A percentile compares a stretch with the other conserved stretches of the same genome.
Conservation (phyloP, 2,888 invertebrate species). For the Stenichneumon culpator region DNA sequence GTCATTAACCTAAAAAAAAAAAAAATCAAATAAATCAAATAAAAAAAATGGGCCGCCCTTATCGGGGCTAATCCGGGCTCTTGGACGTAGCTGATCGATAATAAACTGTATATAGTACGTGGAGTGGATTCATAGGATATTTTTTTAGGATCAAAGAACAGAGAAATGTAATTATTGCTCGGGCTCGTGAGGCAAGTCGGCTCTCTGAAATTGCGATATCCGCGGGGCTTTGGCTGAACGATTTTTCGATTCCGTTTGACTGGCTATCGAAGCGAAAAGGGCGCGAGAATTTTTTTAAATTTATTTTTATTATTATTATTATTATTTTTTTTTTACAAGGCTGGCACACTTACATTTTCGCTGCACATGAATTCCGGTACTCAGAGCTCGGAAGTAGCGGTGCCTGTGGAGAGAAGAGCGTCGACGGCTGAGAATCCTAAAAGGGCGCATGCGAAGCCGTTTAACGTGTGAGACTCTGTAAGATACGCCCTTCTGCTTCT, state of each 20-base stretch:
- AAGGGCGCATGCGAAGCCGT: background rate
- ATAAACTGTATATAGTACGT: too few relatives aligned
- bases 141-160: background rate
- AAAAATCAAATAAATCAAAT: too few relatives aligned
- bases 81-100: too few relatives aligned
- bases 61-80: too few relatives aligned
- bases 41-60: too few relatives aligned
- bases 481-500: too few relatives aligned
- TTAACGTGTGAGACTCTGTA: too few relatives aligned
- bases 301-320: background rate
- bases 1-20: too few relatives aligned
- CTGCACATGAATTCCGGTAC: slow-evolving; percentile 15
- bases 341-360: slow-evolving; percentile 7
- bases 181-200: background rate
- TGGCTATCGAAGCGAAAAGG: background rate
- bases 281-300: background rate
- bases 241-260: slow-evolving; percentile 47
- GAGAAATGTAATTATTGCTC: background rate
- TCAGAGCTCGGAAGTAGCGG: slow-evolving; percentile 17
- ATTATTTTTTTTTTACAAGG: background rate
- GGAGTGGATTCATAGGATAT: too few relatives aligned
- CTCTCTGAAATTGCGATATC: background rate
- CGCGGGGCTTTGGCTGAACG: background rate
- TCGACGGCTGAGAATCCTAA: too few relatives aligned
- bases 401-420: background rate